These are phyloP conservation scores for Megaleporinus macrocephalus DNA, from an alignment of 2,113 vertebrate genomes.

Conservation along the genomic window DNA sequence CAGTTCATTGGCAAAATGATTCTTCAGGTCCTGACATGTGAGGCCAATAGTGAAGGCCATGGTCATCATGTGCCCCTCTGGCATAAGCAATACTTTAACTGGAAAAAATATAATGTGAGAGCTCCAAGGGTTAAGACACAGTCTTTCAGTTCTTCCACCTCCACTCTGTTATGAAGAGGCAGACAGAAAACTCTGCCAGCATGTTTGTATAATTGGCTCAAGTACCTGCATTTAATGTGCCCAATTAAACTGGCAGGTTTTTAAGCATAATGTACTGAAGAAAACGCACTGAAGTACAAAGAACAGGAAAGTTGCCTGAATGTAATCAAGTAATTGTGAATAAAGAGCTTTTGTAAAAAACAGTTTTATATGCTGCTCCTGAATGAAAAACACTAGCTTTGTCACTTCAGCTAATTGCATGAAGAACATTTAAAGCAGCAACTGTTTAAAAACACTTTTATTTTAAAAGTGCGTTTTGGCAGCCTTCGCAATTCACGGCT, in stretches of 20 bases:
- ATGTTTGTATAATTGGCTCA: background rate
- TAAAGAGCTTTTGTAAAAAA: background rate
- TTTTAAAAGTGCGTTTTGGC: too few relatives aligned
- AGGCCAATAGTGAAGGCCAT: conserved; percentile 76
- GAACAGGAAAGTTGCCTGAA: background rate
- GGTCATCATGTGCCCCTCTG: conserved; percentile 81
- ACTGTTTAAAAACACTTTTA: background rate
- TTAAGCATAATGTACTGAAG: background rate
- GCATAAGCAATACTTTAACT: conserved; percentile 85
- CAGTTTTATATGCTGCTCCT: too few relatives aligned
- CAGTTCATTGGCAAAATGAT: conserved; percentile 76
- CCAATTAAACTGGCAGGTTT: background rate
- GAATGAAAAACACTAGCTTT: background rate
- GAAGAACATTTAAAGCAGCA: background rate
- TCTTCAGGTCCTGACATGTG: conserved; percentile 75
- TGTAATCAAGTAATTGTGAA: background rate
- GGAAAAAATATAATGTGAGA: conserved; percentile 51
- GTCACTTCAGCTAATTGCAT: background rate
- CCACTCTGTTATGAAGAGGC: background rate
- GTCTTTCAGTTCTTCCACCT: background rate
- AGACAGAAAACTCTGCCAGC: background rate
- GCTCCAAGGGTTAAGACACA: background rate
- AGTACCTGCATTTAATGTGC: background rate
- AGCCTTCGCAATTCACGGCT: too few relatives aligned
- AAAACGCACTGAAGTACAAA: background rate